phyloP scores from a whole-genome alignment of 2,113 vertebrate genomes.

The zebrafish (Danio rerio) region DNA sequence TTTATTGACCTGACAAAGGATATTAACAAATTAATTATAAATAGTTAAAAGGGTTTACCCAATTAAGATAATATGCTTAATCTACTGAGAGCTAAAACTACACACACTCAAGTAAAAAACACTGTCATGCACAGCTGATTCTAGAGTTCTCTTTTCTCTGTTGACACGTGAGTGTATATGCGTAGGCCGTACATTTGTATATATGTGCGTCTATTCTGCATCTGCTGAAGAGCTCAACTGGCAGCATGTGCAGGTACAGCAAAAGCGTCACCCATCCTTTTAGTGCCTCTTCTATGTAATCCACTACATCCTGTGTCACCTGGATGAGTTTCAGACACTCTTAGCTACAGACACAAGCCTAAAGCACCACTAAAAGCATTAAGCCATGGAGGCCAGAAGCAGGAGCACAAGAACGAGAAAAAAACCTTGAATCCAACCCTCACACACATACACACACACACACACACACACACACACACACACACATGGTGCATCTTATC shows the following conservation, averaged over 20 bases:
- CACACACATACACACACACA: conserved; percentile 17
- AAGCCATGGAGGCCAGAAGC: conserved; percentile 19
- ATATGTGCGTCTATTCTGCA: not conserved
- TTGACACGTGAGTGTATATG: not conserved
- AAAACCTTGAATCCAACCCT: conserved; percentile 15
- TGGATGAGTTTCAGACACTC: conserved; percentile 38
- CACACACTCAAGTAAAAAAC: not conserved
- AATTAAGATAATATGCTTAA: conserved; percentile 12
- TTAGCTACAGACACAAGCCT: conserved; percentile 26
- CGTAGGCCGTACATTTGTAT: not conserved
- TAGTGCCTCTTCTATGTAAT: conserved; percentile 38
- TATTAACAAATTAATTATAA: too few relatives aligned
- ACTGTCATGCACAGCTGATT: not conserved
- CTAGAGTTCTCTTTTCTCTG: too few relatives aligned
- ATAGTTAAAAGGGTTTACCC: not conserved
- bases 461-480: conserved; percentile 17
- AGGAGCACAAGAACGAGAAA: conserved; percentile 22
- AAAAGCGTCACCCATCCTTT: conserved; percentile 31
- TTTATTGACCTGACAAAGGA: too few relatives aligned
- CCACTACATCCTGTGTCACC: conserved; percentile 39
- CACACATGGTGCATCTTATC: conserved; percentile 47
- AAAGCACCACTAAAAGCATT: conserved; percentile 44
- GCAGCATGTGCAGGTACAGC: not conserved
- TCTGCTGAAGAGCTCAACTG: conserved; percentile 12
- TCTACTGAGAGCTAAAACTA: not conserved